Base-by-base conservation (phyloP, 2,888 invertebrate genomes). In the Gandaritis pyraliata region DNA sequence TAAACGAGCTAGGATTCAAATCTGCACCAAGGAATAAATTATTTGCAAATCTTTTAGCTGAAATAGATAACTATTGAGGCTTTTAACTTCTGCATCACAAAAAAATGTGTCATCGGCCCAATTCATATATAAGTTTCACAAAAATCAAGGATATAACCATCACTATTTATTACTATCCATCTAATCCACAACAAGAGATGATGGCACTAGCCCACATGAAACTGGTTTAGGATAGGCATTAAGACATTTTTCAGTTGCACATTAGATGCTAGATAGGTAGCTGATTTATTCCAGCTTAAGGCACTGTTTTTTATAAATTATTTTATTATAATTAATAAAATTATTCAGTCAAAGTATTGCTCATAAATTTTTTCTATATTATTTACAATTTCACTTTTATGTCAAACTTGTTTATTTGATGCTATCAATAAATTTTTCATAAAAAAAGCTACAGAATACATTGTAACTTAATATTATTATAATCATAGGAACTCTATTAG, bases 281-380 rank as follows among this genome's bases (percentile, higher is more conserved):
- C 16, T 16, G 10, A 7, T 15, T 13, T 0, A 12, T 38, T 54
- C 16, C 38, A 53, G 13, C 23, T 15, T n/a, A 55, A 65, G 65
- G 65, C 61, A 65, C 58, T 38, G 16, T 43, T 43, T 43, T 16
- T 10, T 11, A 36, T 36, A 47, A 46, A 12, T n/a, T 16, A 54
- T 41, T 47, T 46, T 36, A 50, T 57, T 47, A 56, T 46, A 23
- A 46, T 48, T 33, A 33, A 33, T n/a, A n/a, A n/a, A n/a, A n/a
- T 15, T 30, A 7, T 47, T 58, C 59, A 61, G 60, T 61, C 58
- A 47, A n/a, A 43, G 49, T 55, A 39, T 13, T 36, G 18, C 16
- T 55, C 30, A 8, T 36, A 33, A 51, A 36, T 41, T 43, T 50
- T 43, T 29, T 15, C 15, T 29, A 11, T 16, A 43, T 43, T 43